Percentiles rank a stretch among this genome's conserved stretches.
phyloP scores from a whole-genome alignment of 2,113 vertebrate species.

The Elachura formosa region DNA sequence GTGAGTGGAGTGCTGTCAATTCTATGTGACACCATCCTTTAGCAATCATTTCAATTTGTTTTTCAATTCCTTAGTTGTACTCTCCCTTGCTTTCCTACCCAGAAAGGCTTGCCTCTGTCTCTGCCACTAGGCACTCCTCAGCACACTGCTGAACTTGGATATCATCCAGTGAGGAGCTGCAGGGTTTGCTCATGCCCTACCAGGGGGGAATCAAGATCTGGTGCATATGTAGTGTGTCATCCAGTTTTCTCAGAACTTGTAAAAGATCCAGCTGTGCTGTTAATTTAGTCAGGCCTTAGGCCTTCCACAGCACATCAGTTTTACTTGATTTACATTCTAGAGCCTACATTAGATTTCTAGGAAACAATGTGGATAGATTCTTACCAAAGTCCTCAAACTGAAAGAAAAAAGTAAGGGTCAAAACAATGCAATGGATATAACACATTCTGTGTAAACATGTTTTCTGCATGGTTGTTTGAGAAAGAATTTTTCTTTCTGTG shows the following conservation, averaged over 20 bases:
- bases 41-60: background rate
- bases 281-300: slow-evolving; percentile 5
- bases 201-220: background rate
- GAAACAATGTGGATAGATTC: background rate
- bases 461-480: background rate
- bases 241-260: background rate
- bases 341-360: background rate
- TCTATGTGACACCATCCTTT: background rate
- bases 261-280: background rate
- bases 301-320: background rate
- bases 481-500: background rate
- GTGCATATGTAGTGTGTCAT: background rate
- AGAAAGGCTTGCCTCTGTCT: background rate
- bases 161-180: background rate
- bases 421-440: background rate
- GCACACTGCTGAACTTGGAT: background rate
- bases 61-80: background rate
- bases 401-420: background rate
- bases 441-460: background rate
- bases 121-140: background rate
- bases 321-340: background rate
- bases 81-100: background rate
- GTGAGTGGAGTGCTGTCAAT: background rate
- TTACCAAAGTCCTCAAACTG: background rate
- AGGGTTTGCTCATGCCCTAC: background rate